Percentiles rank a stretch among this genome's conserved stretches.
Evolutionary conservation across 2,888 invertebrate species (phyloP).

Genomic region (Cantharis rustica): DNA sequence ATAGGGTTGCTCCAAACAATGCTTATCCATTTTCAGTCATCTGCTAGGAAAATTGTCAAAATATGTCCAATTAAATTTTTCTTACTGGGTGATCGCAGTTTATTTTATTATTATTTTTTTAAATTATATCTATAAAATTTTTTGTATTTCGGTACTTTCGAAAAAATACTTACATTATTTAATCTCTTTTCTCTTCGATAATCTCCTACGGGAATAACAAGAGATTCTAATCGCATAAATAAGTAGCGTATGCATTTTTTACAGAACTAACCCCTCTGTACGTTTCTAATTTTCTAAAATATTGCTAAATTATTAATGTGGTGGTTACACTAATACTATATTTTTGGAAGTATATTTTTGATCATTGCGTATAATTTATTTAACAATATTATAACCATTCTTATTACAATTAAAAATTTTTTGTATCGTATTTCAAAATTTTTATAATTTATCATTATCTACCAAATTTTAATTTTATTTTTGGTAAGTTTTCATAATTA

Average conservation of each 20-base stretch:
- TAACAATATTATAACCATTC: neutral
- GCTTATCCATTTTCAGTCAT: constrained; percentile 43
- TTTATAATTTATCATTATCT: no score
- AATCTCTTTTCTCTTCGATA: neutral
- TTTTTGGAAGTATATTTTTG: neutral
- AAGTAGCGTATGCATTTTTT: neutral
- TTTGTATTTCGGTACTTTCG: neutral
- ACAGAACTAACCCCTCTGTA: neutral
- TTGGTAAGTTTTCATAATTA: no score
- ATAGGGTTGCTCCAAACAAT: constrained; percentile 52
- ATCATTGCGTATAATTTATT: neutral
- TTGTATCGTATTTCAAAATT: no score
- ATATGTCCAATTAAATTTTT: neutral
- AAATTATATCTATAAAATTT: no score
- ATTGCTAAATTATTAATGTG: neutral
- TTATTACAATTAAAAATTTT: no score
- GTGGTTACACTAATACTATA: neutral
- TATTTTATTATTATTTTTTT: neutral
- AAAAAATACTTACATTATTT: neutral
- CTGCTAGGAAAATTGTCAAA: constrained; percentile 10
- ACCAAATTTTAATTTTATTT: no score
- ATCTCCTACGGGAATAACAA: neutral
- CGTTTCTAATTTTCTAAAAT: neutral
- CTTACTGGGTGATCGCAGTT: neutral
- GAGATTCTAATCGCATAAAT: neutral